Percentiles rank a stretch among this genome's conserved stretches.
Conservation (phyloP, 2,888 invertebrate genomes). For the Pharmacophagus antenor region DNA sequence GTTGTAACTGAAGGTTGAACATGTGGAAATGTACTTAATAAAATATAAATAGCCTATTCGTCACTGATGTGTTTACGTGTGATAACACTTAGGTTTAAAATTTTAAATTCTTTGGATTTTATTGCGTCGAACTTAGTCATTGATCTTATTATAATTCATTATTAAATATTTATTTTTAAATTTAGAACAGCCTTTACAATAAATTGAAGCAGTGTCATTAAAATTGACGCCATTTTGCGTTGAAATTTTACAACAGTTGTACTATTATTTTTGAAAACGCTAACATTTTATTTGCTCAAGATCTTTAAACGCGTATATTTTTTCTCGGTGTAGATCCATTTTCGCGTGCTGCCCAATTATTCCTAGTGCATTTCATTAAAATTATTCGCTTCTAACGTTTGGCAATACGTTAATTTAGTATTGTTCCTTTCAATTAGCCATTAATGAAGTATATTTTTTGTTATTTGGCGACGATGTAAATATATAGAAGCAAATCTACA, state of each 20-base stretch:
- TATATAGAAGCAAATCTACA: conserved; percentile 37
- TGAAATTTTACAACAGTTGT: background rate
- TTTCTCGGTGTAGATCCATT: too few species aligned
- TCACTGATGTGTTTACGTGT: conserved; percentile 47
- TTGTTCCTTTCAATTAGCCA: conserved; percentile 43
- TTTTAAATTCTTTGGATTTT: conserved; percentile 38
- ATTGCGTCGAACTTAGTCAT: conserved; percentile 39
- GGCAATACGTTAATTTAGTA: conserved; percentile 37
- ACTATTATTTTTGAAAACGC: background rate
- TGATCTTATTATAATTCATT: conserved; percentile 23
- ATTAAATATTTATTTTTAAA: conserved; percentile 36
- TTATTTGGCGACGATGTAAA: conserved; percentile 56
- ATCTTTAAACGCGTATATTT: too few species aligned
- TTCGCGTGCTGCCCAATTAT: too few species aligned
- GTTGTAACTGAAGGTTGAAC: conserved; percentile 43
- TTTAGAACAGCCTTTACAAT: background rate
- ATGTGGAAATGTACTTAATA: conserved; percentile 68
- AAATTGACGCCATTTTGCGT: conserved; percentile 1
- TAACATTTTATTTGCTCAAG: too few species aligned
- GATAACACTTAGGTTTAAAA: conserved; percentile 48
- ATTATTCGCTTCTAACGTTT: conserved; percentile 45
- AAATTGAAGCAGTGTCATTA: background rate
- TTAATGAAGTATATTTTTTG: conserved; percentile 42
- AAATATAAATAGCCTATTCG: conserved; percentile 40
- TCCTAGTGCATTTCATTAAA: conserved; percentile 52